Percentiles rank a stretch among this genome's conserved stretches.
Evolutionary conservation across 2,113 vertebrate genomes (phyloP).

Genomic region (Lophius piscatorius): DNA sequence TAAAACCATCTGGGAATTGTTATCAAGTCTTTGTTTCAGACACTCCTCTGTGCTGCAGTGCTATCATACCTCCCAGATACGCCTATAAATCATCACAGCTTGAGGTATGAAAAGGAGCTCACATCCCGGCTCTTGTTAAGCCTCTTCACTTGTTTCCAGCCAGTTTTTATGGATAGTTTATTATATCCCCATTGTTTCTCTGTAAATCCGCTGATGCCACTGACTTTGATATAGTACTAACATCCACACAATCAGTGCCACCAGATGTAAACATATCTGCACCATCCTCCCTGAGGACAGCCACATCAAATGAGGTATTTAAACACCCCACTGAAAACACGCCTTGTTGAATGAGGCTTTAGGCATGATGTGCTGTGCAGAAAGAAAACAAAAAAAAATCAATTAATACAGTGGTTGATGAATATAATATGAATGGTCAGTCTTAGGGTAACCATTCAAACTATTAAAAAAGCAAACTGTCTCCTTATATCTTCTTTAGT

Average conservation of each 20-base stretch:
- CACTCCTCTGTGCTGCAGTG: not conserved
- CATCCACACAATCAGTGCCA: slow-evolving; percentile 18
- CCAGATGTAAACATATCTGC: slow-evolving; percentile 6
- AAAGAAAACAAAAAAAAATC: too few species aligned
- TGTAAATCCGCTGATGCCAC: slow-evolving; percentile 8
- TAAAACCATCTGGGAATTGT: not conserved
- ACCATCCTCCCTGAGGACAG: slow-evolving; percentile 24
- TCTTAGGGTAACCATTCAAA: too few species aligned
- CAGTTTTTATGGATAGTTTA: not conserved
- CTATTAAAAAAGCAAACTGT: too few species aligned
- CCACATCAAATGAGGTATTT: slow-evolving; percentile 18
- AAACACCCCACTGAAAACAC: not conserved
- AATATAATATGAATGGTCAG: too few species aligned
- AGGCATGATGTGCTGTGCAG: not conserved
- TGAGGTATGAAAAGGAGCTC: not conserved
- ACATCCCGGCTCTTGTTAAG: not conserved
- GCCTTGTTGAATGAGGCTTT: not conserved
- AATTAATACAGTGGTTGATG: too few species aligned
- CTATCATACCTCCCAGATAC: not conserved
- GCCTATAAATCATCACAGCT: slow-evolving; percentile 3
- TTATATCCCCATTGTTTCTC: slow-evolving; percentile 16
- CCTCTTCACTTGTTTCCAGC: not conserved
- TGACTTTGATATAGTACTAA: slow-evolving; percentile 21
- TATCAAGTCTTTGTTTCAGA: not conserved
- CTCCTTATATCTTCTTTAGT: too few species aligned